These are phyloP conservation scores for Acrocephalus arundinaceus DNA, from an alignment of 2,113 vertebrate genomes.

Conservation along the genomic window DNA sequence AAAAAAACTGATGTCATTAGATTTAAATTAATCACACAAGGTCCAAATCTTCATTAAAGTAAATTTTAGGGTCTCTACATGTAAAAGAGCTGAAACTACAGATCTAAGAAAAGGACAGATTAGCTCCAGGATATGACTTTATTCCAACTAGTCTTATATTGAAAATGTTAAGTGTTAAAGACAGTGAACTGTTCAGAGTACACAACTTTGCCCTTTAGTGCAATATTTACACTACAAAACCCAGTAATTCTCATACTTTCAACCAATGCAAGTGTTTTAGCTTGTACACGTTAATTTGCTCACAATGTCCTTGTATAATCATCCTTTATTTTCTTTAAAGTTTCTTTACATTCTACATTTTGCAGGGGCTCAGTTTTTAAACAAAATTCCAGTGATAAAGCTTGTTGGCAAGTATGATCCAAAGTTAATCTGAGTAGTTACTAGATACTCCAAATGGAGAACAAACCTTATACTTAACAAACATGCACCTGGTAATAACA, in stretches of 20 bases:
- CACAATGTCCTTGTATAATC: neutral
- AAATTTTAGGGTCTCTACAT: neutral
- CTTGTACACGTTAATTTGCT: neutral
- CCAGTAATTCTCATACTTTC: neutral
- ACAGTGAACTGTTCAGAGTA: neutral
- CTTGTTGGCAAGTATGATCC: neutral
- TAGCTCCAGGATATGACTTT: neutral
- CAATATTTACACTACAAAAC: neutral
- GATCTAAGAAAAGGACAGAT: neutral
- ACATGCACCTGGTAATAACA: conserved; percentile 14
- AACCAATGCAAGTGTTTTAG: neutral
- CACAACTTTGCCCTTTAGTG: neutral
- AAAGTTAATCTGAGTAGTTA: neutral
- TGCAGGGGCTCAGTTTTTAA: neutral
- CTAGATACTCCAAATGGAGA: neutral
- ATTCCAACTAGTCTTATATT: neutral
- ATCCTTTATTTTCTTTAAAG: neutral
- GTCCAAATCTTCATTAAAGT: neutral
- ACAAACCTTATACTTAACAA: neutral
- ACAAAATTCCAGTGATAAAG: neutral
- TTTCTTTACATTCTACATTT: neutral
- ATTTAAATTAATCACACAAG: neutral
- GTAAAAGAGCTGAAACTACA: neutral
- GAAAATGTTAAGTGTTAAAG: neutral
- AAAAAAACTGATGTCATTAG: neutral